Evolutionary conservation across 1,140 invertebrate genomes (phyloP).

Genomic region (Anastatus disparis): DNA sequence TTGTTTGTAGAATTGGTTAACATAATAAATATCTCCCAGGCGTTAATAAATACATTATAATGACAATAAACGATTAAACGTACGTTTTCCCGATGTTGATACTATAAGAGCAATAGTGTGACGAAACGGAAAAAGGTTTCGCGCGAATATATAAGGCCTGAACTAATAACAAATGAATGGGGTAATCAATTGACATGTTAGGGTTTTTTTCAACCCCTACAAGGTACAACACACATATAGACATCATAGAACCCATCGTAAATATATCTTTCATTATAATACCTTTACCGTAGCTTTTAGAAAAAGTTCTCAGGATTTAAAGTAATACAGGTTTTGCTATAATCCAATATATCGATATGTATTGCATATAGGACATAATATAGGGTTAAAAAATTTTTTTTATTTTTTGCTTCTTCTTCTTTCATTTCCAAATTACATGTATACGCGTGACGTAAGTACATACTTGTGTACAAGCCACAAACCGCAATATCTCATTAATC

Average conservation of each 20-base stretch:
- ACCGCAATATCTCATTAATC: constrained; percentile 7
- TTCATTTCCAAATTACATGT: background rate
- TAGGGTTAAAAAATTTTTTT: too few species aligned
- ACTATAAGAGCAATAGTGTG: background rate
- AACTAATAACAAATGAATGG: constrained; percentile 9
- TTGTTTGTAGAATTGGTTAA: background rate
- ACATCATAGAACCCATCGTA: background rate
- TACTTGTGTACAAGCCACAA: background rate
- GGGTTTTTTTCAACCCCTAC: constrained; percentile 6
- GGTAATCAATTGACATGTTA: constrained; percentile 4
- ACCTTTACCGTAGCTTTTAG: background rate
- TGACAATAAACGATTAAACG: background rate
- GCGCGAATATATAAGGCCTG: background rate
- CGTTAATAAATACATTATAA: constrained; percentile 1
- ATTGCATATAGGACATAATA: too few species aligned
- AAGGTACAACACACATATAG: background rate
- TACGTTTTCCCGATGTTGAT: constrained; percentile 11
- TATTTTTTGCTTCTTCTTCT: too few species aligned
- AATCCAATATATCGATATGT: too few species aligned
- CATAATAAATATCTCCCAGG: background rate
- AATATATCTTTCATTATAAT: constrained; percentile 10
- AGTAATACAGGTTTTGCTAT: too few species aligned
- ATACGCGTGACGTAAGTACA: background rate
- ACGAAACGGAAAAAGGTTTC: background rate
- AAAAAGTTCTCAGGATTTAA: constrained; percentile 25